Evolutionary conservation across 1,140 invertebrate species (phyloP), one percentile per base, ranked within the genome.

Genomic region (Oreohelix idahoensis): DNA sequence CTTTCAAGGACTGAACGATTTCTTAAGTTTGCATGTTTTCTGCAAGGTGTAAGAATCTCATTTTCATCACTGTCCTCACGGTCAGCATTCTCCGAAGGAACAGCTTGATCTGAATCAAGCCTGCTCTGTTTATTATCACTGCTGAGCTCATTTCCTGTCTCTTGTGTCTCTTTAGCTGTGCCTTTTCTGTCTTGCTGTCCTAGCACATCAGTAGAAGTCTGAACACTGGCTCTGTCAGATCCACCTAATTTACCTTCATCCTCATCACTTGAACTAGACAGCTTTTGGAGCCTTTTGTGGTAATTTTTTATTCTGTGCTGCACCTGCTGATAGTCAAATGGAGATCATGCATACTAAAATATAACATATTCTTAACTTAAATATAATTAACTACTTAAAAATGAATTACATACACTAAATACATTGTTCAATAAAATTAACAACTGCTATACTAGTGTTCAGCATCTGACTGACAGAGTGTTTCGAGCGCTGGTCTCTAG

Each of bases 231-330:
- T 23, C 20, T 39, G 35, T 8, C 0, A 8, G 36, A 73, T 73
- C 23, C 20, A n/a, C 2, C 23, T 4, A 32, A 13, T 42, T 39
- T 39, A 42, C n/a, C 38, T 10, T 73, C 42, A 70, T 70, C 32
- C n/a, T 73, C 71, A 73, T 73, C 71, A 73, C 71, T 73, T 73
- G 71, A 73, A 32, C 36, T 73, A n/a, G 36, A 23, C n/a, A 1
- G 71, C 5, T 5, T 8, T 26, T 73, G 36, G 10, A 73, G 20
- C 42, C 71, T 4, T 73, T 42, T 73, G 38, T 73, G 71, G 38
- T 73, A 73, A 29, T 73, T 38, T 73, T 73, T 73, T 11, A 73
- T 45, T 73, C 71, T 73, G 71, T 39, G 39, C n/a, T 42, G 36
- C 39, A 11, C 39, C 71, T 73, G 36, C 11, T 73, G 36, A 73